Evolutionary conservation across 37 sponge, comb jelly and placozoan genomes (phyloP), one percentile per base, ranked within the genome.

Genomic region (Agelas oroides): DNA sequence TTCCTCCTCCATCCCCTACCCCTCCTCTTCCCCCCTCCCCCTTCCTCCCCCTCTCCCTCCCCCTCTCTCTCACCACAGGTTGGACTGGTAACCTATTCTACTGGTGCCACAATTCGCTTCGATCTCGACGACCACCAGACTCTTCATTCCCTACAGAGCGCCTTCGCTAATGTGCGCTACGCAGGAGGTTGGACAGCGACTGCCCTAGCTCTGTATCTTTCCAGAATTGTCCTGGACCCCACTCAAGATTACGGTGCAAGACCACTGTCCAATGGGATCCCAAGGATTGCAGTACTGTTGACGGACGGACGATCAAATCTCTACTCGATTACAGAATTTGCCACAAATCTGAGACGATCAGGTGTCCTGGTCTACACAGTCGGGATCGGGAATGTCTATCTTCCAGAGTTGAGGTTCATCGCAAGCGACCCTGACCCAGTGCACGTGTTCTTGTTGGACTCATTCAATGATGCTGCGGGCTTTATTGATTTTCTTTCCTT

Each of bases 221-320:
- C 96, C 36, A 60, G 80, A 36, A 40, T 63, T 28, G 46, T 86
- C 37, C 67, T 89, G 36, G 71, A 85, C 68, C 77, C 82, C 16
- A 0, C 55, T 14, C 30, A 56, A 0, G 39, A 17, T 0, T 72
- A 79, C n/a, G 97, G 97, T 34, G 97, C 90, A 14, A 79, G 97
- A 54, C 93, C 92, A 8, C 0, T 53, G 5, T 82, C 86, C 14
- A 57, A 71, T 5, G 97, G 97, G 1, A 68, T 97, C 0, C 97
- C 97, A 0, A 84, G 80, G 25, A 73, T 97, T 5, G 95, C 76
- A 6, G 88, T 97, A 11, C 78, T 97, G 75, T 69, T 97, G 31
- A 97, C 97, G 13, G 97, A 97, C 55, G 97, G 97, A 1, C 83
- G 75, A 0, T 94, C 97, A 24, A 97, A 97, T 70, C 53, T 80